Percentiles rank a stretch among this genome's conserved stretches.
Conservation (phyloP, 1,140 invertebrate species). For the Hyles vespertilio region DNA sequence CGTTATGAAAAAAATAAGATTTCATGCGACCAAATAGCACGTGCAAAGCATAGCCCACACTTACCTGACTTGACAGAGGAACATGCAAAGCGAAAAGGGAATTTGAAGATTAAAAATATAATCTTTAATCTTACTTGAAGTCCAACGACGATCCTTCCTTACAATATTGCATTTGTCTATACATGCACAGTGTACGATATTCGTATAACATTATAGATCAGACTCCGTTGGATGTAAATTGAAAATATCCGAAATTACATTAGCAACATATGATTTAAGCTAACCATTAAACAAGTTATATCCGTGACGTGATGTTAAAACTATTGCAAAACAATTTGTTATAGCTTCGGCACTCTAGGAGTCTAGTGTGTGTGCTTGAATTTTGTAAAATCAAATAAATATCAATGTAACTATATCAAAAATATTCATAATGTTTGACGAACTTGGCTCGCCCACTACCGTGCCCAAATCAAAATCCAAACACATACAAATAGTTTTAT, state of each 20-base stretch:
- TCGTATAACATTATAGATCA: constrained; percentile 7
- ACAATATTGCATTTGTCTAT: constrained; percentile 39
- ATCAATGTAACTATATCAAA: too few species aligned
- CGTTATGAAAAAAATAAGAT: constrained; percentile 43
- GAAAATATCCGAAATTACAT: constrained; percentile 33
- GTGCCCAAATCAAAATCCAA: constrained; percentile 27
- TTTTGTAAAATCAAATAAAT: constrained; percentile 7
- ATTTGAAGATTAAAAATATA: constrained; percentile 43
- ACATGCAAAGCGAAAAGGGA: constrained; percentile 54
- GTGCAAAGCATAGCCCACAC: constrained; percentile 50
- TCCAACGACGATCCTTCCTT: constrained; percentile 73
- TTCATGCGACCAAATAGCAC: constrained; percentile 63
- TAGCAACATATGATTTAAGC: constrained; percentile 67
- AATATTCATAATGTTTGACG: background rate
- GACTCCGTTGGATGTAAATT: too few species aligned
- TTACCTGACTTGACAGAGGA: constrained; percentile 44
- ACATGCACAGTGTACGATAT: constrained; percentile 39
- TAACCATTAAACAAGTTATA: constrained; percentile 49
- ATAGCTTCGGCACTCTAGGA: constrained; percentile 63
- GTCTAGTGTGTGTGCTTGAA: constrained; percentile 44
- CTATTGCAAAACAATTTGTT: constrained; percentile 69
- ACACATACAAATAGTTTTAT: constrained; percentile 32
- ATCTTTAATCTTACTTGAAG: constrained; percentile 63
- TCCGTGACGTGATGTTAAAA: constrained; percentile 59
- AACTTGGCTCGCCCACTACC: background rate